Conservation (phyloP, 2,113 vertebrate genomes). For the Lepus americanus region DNA sequence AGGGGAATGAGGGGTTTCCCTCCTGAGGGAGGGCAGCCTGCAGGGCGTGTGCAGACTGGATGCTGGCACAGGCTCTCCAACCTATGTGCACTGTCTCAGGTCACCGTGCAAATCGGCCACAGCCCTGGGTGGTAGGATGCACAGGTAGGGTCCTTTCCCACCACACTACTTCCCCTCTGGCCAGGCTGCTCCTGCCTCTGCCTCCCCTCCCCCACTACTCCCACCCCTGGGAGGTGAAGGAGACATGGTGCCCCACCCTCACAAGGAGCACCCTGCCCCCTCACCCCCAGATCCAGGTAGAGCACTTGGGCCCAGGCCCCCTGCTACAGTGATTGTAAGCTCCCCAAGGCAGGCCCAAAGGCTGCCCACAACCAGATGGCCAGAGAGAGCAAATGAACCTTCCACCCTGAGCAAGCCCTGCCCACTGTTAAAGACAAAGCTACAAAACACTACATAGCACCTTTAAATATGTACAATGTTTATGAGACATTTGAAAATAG, state of each 20-base stretch:
- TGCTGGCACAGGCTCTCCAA: neutral
- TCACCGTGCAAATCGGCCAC: neutral
- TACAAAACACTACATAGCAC: no score
- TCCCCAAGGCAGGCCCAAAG: neutral
- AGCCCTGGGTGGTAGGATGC: conserved; percentile 7
- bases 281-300: rapidly evolving
- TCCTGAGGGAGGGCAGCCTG: no score
- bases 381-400: neutral
- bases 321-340: neutral
- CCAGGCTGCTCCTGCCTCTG: no score
- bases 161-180: conserved; percentile 21
- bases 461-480: no score
- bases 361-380: neutral
- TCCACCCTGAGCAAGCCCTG: neutral
- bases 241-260: neutral
- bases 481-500: no score
- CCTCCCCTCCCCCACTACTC: neutral
- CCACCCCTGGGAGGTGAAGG: neutral
- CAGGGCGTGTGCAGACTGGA: no score
- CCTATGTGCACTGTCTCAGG: no score
- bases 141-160: conserved; percentile 28
- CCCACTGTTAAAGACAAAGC: neutral
- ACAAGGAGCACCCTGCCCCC: neutral
- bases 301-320: rapidly evolving
- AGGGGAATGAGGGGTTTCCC: no score